Conservation (phyloP, 35 echinoderm and acorn worm species). For the Ptychodera flava region DNA sequence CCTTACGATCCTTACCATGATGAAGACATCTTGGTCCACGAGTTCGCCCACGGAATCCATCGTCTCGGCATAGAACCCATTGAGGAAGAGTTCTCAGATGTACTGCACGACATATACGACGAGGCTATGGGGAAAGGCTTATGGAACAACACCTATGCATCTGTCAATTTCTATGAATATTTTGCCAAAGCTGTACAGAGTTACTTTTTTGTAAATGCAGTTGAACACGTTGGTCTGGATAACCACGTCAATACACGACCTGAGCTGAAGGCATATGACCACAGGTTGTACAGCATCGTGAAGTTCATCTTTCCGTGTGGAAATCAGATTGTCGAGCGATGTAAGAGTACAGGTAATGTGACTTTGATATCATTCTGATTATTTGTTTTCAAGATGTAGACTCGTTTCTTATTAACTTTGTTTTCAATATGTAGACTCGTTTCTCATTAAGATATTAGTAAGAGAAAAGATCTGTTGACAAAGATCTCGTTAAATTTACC, state of each 20-base stretch:
- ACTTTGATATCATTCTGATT: neutral
- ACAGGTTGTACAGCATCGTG: conserved; percentile 29
- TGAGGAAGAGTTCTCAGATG: conserved; percentile 11
- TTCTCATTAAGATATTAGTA: neutral
- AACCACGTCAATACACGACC: conserved; percentile 46
- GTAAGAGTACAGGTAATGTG: conserved; percentile 7
- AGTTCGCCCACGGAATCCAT: conserved; percentile 64
- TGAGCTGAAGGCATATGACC: conserved; percentile 39
- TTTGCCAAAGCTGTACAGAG: conserved; percentile 63
- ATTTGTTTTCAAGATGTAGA: neutral
- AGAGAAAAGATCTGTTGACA: neutral
- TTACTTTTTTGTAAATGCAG: conserved; percentile 47
- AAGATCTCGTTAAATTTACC: neutral
- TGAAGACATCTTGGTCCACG: conserved; percentile 70
- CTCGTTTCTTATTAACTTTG: neutral
- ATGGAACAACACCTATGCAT: conserved; percentile 38
- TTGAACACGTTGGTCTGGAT: conserved; percentile 24
- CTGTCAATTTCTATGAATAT: conserved; percentile 24
- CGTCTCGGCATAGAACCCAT: conserved; percentile 34
- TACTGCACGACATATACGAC: conserved; percentile 8
- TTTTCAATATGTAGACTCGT: neutral
- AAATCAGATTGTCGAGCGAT: conserved; percentile 44
- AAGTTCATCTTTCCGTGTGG: conserved; percentile 53
- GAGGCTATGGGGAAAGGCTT: conserved; percentile 4
- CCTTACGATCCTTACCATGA: conserved; percentile 26